These are phyloP conservation scores for Trichacis sp. DNA, from an alignment of 2,888 invertebrate genomes.

Conservation along the genomic window DNA sequence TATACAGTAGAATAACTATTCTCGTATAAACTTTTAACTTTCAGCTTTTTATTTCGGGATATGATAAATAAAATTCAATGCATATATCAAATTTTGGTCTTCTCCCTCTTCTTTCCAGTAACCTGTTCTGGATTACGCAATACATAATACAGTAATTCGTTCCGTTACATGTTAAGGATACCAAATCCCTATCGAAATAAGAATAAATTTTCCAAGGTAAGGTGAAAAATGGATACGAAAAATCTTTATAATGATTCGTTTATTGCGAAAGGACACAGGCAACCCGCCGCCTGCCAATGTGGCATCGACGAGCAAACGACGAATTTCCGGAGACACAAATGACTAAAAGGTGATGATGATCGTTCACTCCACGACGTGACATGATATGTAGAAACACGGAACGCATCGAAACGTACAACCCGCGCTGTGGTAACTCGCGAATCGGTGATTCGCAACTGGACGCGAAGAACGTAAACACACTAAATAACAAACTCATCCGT, in stretches of 20 bases:
- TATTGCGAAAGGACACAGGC: conserved; percentile 68
- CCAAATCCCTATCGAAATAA: too few relatives aligned
- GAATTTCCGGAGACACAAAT: conserved; percentile 63
- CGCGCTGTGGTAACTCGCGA: neutral
- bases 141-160: too few relatives aligned
- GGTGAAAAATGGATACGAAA: conserved; percentile 19
- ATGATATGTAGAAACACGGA: conserved; percentile 58
- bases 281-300: conserved; percentile 62
- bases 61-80: too few relatives aligned
- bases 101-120: too few relatives aligned
- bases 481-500: conserved; percentile 41
- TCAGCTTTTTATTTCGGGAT: conserved; percentile 58
- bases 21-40: too few relatives aligned
- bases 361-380: conserved; percentile 62
- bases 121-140: too few relatives aligned
- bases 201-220: neutral
- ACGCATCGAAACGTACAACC: too few relatives aligned
- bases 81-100: too few relatives aligned
- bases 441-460: neutral
- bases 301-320: conserved; percentile 53
- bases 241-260: conserved; percentile 62
- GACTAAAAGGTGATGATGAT: conserved; percentile 66
- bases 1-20: too few relatives aligned
- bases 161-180: too few relatives aligned
- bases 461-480: conserved; percentile 41